phyloP scores from a whole-genome alignment of 2,797 vertebrate species.

The Nothura maculosa region DNA sequence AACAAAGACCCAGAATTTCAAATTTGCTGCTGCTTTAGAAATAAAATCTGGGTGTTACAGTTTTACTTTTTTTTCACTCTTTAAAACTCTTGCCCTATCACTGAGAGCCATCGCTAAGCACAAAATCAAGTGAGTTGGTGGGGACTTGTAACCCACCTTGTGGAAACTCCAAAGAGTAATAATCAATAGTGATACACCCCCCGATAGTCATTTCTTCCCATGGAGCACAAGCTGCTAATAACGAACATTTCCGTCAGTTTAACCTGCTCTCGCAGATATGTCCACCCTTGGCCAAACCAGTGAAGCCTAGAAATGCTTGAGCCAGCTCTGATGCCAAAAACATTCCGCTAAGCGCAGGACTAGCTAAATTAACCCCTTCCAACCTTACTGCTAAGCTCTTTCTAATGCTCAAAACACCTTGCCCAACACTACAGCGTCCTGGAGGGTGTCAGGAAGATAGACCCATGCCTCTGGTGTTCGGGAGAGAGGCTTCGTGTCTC shows the following conservation, averaged over 20 bases:
- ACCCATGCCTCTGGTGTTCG: background rate
- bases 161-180: background rate
- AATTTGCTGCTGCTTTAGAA: slow-evolving; percentile 11
- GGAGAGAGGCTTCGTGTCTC: background rate
- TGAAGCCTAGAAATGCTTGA: slow-evolving; percentile 25
- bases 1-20: background rate
- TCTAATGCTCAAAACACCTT: background rate
- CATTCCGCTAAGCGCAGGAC: background rate
- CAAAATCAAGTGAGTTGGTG: background rate
- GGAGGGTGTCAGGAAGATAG: rapidly evolving
- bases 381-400: rapidly evolving
- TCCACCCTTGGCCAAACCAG: background rate
- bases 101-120: background rate
- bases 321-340: background rate
- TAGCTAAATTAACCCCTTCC: background rate
- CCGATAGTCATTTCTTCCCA: background rate
- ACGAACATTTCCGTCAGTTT: background rate
- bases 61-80: background rate
- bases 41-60: background rate
- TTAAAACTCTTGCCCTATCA: background rate
- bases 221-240: background rate
- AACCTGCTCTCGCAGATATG: background rate
- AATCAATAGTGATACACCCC: background rate
- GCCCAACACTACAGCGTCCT: background rate
- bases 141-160: background rate